Evolutionary conservation across 2,888 invertebrate genomes (phyloP), one percentile per base, ranked within the genome.

Genomic region (Anarsia innoxiella): DNA sequence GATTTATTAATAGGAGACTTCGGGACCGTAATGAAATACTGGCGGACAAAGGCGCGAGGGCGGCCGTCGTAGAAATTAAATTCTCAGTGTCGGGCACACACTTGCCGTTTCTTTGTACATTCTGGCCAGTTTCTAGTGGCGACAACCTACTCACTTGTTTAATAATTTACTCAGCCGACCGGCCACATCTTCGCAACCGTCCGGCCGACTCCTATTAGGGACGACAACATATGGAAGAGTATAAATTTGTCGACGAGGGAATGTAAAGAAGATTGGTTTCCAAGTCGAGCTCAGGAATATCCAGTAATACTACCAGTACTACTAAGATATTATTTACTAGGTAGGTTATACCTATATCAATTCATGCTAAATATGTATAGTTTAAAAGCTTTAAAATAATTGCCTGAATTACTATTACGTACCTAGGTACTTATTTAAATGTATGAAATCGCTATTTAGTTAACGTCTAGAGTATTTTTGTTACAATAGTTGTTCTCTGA

Each of bases 1-100:
- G 84, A 84, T 84, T 84, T 84, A 84, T 84, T 84, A 84, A 83
- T 84, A 84, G 84, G 83, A 83, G 82, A 84, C 82, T 83, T 79
- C 68, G 69, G 74, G n/a, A 77, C 79, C 67, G 76, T 83, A 83
- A 84, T 83, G 83, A 83, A 84, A 84, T 83, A 83, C 82, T 82
- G 77, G 76, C 78, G 79, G 77, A 83, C 84, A 83, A 83, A 83
- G 70, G 79, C 66, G 76, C 68, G 66, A 75, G 76, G 78, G 70
- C 72, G 78, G 68, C 66, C 72, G 54, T 63, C 58, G 69, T 75
- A 74, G 77, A 82, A 84, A 84, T 84, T 84, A 83, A 83, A 84
- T 84, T 83, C 83, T 79, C 73, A 63, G 66, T 62, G 2, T 3
- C 55, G 53, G 50, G 64, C 62, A 63, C 64, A 65, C 66, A 67